Evolutionary conservation across 2,888 invertebrate genomes (phyloP).

Genomic region (Drosophila gaucha): DNA sequence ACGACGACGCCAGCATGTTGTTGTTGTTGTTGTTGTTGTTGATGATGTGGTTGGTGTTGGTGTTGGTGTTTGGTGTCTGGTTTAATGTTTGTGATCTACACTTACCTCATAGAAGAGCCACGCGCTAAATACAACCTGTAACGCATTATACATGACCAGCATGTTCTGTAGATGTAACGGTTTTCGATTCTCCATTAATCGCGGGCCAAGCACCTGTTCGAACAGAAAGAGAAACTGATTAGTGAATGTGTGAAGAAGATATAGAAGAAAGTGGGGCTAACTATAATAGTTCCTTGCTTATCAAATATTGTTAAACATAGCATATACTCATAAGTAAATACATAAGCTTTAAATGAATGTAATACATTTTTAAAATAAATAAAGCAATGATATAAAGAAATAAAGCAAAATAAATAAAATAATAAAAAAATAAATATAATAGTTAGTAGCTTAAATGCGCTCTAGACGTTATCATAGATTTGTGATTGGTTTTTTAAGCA

Average conservation of each 20-base stretch:
- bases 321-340: too few relatives aligned
- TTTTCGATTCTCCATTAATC: slow-evolving; percentile 96
- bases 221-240: slow-evolving; percentile 10
- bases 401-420: too few relatives aligned
- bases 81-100: slow-evolving; percentile 38
- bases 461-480: too few relatives aligned
- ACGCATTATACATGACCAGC: slow-evolving; percentile 92
- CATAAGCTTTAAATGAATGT: too few relatives aligned
- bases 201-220: slow-evolving; percentile 91
- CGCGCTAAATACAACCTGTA: slow-evolving; percentile 95
- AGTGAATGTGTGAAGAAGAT: background rate
- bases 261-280: too few relatives aligned
- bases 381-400: too few relatives aligned
- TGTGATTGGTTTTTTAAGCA: too few relatives aligned
- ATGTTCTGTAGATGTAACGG: slow-evolving; percentile 92
- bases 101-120: slow-evolving; percentile 97
- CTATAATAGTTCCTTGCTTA: too few relatives aligned
- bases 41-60: slow-evolving; percentile 22
- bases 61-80: slow-evolving; percentile 19
- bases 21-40: slow-evolving; percentile 14
- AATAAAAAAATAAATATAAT: too few relatives aligned
- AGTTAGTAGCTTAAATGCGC: too few relatives aligned
- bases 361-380: too few relatives aligned
- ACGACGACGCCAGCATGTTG: slow-evolving; percentile 49
- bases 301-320: too few relatives aligned